A percentile compares a stretch with the other conserved stretches of the same genome.
These are phyloP conservation scores for Sphenopsis melanotis DNA, from an alignment of 2,797 vertebrate species.

Conservation along the genomic window DNA sequence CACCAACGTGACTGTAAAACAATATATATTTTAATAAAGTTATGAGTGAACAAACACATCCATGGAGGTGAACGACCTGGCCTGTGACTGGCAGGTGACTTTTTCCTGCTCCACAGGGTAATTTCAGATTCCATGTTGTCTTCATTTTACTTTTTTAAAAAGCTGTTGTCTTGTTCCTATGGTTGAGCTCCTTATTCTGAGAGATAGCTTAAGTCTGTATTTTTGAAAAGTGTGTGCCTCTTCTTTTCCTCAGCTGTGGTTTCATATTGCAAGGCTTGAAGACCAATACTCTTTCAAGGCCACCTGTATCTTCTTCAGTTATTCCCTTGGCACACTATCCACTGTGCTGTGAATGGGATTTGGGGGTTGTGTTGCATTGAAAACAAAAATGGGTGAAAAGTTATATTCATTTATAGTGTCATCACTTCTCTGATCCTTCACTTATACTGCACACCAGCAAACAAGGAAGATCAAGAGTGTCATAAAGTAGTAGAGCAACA, in stretches of 20 bases:
- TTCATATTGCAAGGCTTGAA: neutral
- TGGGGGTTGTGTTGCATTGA: neutral
- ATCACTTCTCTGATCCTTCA: neutral
- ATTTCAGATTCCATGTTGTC: neutral
- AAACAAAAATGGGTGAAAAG: neutral
- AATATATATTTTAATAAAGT: neutral
- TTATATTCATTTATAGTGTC: neutral
- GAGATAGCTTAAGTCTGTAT: neutral
- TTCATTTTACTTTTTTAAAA: neutral
- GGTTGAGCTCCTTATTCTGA: neutral
- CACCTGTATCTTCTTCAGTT: neutral
- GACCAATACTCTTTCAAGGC: neutral
- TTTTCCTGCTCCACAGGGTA: neutral
- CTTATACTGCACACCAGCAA: neutral
- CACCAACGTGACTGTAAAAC: neutral
- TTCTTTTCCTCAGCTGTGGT: neutral
- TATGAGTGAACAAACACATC: neutral
- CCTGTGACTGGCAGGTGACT: neutral
- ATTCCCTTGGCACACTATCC: neutral
- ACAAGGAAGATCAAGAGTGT: neutral
- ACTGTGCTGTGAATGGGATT: neutral
- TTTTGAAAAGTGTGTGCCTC: neutral
- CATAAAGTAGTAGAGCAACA: neutral
- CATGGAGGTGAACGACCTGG: neutral
- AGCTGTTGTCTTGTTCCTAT: neutral